Base-by-base conservation (phyloP, 1,140 invertebrate genomes). In the Andricus grossulariae region DNA sequence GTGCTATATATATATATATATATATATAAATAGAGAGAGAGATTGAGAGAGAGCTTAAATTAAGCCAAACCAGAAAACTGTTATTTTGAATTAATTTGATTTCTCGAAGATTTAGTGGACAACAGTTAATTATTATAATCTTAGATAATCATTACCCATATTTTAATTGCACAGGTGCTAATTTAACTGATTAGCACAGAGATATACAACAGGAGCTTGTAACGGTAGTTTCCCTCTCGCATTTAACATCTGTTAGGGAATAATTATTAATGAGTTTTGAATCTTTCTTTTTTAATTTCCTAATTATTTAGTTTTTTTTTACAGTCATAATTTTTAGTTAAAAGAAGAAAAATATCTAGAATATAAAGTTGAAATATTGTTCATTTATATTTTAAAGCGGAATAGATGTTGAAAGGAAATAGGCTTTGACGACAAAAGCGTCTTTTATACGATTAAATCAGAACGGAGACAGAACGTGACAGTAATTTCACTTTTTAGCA, bases 401-500 rank as follows among this genome's bases (percentile, higher is more conserved):
- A 32, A n/a, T 21, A 66, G 7, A 45, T 45, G 39, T 45, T 45
- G 6, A 39, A 39, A 66, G 39, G 12, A 45, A 15, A 66, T 45
- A 45, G 21, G 60, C n/a, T 66, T 32, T 8, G 25, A 45, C 25
- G 60, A 66, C 25, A 66, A 66, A 39, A 66, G 32, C 15, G 25
- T 66, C n/a, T 66, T 45, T n/a, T 32, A 45, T 66, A n/a, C 3
- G 60, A 13, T 66, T 21, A 15, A 8, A 66, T 32, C 32, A 66
- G 16, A 66, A 66, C 16, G n/a, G 32, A 66, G 60, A 39, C 60
- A 32, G 5, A 66, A 66, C 32, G 13, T 66, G 60, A 66, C 45
- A 66, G 60, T 66, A 66, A 66, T 66, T n/a, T 39, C 60, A 66
- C 57, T 66, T 66, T 66, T 39, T 45, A 66, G 60, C 39, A 66